Evolutionary conservation across 1,140 invertebrate genomes (phyloP), one percentile per base, ranked within the genome.

Genomic region (Brachionus angularis): DNA sequence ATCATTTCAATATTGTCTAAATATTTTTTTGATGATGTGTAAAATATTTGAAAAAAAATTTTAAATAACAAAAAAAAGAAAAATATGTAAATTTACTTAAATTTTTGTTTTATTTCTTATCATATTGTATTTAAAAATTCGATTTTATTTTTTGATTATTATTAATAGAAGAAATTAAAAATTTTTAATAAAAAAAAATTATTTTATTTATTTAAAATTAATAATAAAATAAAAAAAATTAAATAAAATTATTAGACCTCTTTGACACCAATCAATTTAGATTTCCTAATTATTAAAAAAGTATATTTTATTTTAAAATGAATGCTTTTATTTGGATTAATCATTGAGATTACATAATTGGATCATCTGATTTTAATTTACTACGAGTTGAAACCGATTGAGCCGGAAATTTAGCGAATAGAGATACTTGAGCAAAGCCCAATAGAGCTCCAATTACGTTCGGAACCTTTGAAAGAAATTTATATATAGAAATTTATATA

Each of bases 391-490:
- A 47, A 3, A 50, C 14, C 18, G 58, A 64, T 46, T 64, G 58
- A 10, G 39, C 5, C 18, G 67, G 67, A 36, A 50, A 70, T 44
- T 70, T 70, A 25, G 31, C 46, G 7, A 70, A 70, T 18, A 70
- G 25, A 4, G 47, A 52, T 5, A 70, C 47, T 36, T 70, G 67
- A 70, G 42, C 46, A 70, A 70, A 70, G 29, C 67, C 44, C 3
- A 70, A 21, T 16, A 70, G 18, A 39, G 67, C 23, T 25, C 67
- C 67, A 10, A 70, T 12, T 8, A 50, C 21, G 23, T 70, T 70
- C 7, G 67, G 67, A 10, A 50, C 25, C 67, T 70, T 36, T 18
- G 42, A 62, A 46, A 46, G 27, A 62, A 36, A 58, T 23, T 8
- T 4, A 21, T 14, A 25, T 2, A 0, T 27, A n/a, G n/a, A 10